Evolutionary conservation across 2,888 invertebrate species (phyloP).

Genomic region (Melitaea athalia): DNA sequence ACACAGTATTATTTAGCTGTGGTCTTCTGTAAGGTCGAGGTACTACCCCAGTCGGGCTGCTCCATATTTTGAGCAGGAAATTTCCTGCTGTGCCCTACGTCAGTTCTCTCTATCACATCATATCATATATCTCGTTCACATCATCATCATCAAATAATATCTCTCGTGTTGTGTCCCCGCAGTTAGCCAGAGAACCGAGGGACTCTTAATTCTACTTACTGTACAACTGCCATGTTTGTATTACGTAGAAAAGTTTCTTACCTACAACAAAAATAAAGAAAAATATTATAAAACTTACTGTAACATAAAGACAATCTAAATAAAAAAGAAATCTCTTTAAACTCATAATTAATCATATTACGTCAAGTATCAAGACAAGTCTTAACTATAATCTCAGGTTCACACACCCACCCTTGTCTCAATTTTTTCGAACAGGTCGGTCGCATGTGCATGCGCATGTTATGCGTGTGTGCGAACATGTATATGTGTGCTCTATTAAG

Average conservation of each 20-base stretch:
- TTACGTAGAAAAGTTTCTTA: not conserved
- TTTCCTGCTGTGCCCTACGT: too few relatives aligned
- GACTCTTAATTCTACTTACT: not conserved
- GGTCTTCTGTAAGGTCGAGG: too few relatives aligned
- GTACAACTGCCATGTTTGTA: not conserved
- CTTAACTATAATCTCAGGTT: constrained; percentile 53
- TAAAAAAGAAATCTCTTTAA: not conserved
- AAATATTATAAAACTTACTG: not conserved
- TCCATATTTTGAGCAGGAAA: too few relatives aligned
- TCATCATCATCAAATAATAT: too few relatives aligned
- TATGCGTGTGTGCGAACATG: constrained; percentile 8
- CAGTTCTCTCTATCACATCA: too few relatives aligned
- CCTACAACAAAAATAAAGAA: not conserved
- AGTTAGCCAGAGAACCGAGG: too few relatives aligned
- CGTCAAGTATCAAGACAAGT: constrained; percentile 53
- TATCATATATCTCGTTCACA: too few relatives aligned
- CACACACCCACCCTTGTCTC: constrained; percentile 61
- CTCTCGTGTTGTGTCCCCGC: too few relatives aligned
- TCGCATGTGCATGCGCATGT: constrained; percentile 43
- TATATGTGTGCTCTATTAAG: not conserved
- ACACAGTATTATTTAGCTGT: too few relatives aligned
- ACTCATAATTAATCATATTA: not conserved
- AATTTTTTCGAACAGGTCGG: constrained; percentile 61
- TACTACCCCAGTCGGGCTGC: too few relatives aligned
- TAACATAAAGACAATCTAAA: too few relatives aligned